phyloP scores from a whole-genome alignment of 2,888 invertebrate genomes.

The Megamerina dolium region DNA sequence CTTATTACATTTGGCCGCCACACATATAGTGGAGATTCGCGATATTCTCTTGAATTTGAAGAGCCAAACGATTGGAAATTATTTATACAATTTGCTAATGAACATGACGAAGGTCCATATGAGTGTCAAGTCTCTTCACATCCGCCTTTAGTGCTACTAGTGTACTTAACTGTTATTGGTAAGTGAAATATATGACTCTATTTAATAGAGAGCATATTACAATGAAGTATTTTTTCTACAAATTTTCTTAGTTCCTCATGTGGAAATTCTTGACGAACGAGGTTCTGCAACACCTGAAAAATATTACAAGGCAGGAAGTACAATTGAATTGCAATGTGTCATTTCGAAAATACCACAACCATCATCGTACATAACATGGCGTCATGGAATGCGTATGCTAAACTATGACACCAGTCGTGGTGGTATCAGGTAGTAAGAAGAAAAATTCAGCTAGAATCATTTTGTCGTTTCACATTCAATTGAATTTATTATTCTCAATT shows the following conservation, averaged over 20 bases:
- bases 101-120: slow-evolving; percentile 70
- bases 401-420: slow-evolving; percentile 76
- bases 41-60: slow-evolving; percentile 64
- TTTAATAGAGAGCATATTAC: too few species aligned
- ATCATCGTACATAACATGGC: slow-evolving; percentile 71
- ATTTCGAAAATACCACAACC: slow-evolving; percentile 75
- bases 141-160: slow-evolving; percentile 65
- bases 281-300: slow-evolving; percentile 71
- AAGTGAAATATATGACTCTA: too few species aligned
- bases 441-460: slow-evolving; percentile 22
- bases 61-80: slow-evolving; percentile 74
- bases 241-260: slow-evolving; percentile 79
- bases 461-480: neutral
- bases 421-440: slow-evolving; percentile 78
- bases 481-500: neutral
- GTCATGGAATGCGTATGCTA: slow-evolving; percentile 65
- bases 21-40: slow-evolving; percentile 59
- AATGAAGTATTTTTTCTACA: too few species aligned
- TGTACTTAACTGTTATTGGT: slow-evolving; percentile 68
- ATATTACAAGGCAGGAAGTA: slow-evolving; percentile 76
- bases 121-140: slow-evolving; percentile 77
- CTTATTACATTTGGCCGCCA: slow-evolving; percentile 64
- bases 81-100: slow-evolving; percentile 65
- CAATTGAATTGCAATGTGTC: slow-evolving; percentile 74
- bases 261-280: slow-evolving; percentile 74